A percentile compares a stretch with the other conserved stretches of the same genome.
phyloP scores from a whole-genome alignment of 2,797 vertebrate species.

The Enteromius thamalakanensis region DNA sequence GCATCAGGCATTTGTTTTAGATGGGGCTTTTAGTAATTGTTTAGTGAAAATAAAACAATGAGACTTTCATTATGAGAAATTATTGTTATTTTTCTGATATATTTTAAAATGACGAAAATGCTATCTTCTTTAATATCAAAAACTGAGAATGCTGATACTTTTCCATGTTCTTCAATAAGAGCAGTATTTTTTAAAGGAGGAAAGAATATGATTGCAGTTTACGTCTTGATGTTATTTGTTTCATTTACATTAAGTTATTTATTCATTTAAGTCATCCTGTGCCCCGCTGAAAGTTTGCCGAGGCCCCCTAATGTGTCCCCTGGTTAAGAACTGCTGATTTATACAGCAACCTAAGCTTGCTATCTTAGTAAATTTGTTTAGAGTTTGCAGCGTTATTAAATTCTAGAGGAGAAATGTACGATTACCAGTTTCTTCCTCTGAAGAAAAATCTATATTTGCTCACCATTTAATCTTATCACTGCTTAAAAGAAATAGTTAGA shows the following conservation, averaged over 20 bases:
- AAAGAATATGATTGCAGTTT: background rate
- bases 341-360: background rate
- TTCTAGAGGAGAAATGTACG: background rate
- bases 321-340: background rate
- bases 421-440: background rate
- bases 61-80: background rate
- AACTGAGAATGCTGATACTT: too few relatives aligned
- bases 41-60: background rate
- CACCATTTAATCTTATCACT: background rate
- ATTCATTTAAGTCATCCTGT: background rate
- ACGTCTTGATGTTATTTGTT: background rate
- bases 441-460: background rate
- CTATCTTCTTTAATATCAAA: too few relatives aligned
- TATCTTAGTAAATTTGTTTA: background rate
- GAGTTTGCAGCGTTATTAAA: background rate
- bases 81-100: too few relatives aligned
- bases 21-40: background rate
- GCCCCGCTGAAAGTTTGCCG: background rate
- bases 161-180: background rate
- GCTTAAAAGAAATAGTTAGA: conserved; percentile 2
- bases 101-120: too few relatives aligned
- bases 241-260: background rate
- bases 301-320: background rate
- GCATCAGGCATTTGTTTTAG: background rate
- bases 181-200: background rate